Base-by-base conservation (phyloP, 2,113 vertebrate species). In the Daubentonia madagascariensis region DNA sequence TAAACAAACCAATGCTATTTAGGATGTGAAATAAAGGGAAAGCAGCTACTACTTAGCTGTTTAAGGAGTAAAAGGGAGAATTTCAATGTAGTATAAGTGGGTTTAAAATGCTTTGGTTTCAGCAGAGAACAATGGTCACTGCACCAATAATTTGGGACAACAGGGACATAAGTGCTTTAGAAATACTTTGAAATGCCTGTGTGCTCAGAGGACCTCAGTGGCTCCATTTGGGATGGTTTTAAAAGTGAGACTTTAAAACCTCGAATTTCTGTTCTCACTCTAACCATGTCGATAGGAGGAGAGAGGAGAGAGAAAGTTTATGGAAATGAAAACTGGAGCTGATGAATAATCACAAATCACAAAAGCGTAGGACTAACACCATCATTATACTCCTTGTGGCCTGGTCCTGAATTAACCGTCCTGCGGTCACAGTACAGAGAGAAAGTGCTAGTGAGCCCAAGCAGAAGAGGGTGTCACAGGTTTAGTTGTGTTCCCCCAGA, bases 311-410 rank as follows among this genome's bases (percentile, higher is more conserved):
- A 48, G 35, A 40, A 9, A 18, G n/a, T 25, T 68, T 22, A 73
- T 50, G 72, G 50, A 35, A 50, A 70, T 0, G 4, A 50, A 43
- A 59, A 17, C 1, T 1, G 14, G 61, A 59, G 6, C 61, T 83
- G 73, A 37, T 54, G 54, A 50, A 35, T 35, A 45, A 28, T 61
- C 25, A 93, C 22, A 25, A 17, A 30, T 30, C 61, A 35, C 32
- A 43, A 8, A 25, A 40, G 18, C 1, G n/a, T 3, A 16, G 12
- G 3, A 11, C 7, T 11, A 10, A 8, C 3, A 16, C 8, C 93
- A 10, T 2, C 45, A 17, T 17, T 45, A 4, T 2, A 1, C 6
- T 22, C 67, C 2, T 3, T 3, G 7, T 0, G 23, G 32, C 40
- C 17, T 67, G 40, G 57, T 40, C 25, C 72, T 57, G 32, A 37